Conservation (phyloP, 2,888 invertebrate genomes). For the Pycnomerus fuliginosus region DNA sequence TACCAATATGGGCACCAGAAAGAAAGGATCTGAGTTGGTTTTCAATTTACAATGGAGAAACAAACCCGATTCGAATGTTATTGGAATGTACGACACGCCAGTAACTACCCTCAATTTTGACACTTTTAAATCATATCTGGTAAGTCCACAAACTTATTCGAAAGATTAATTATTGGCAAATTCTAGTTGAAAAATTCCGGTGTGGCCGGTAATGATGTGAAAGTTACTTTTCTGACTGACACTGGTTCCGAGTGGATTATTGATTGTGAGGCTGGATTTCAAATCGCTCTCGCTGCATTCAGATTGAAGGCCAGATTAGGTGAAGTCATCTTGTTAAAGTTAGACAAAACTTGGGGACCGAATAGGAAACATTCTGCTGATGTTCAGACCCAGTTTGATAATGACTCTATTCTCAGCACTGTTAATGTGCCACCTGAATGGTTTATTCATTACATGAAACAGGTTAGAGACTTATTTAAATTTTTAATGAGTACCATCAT, state of each 20-base stretch:
- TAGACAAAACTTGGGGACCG: constrained; percentile 38
- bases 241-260: constrained; percentile 47
- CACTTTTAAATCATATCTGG: constrained; percentile 53
- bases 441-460: constrained; percentile 36
- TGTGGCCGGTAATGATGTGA: constrained; percentile 47
- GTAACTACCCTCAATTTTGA: constrained; percentile 51
- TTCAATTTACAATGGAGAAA: constrained; percentile 52
- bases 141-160: constrained; percentile 33
- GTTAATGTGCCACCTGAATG: constrained; percentile 37
- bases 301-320: constrained; percentile 47
- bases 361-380: constrained; percentile 32
- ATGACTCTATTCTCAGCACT: constrained; percentile 23
- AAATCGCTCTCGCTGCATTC: constrained; percentile 50
- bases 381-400: constrained; percentile 40
- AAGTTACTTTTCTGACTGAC: constrained; percentile 52
- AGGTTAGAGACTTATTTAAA: constrained; percentile 26
- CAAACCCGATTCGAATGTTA: constrained; percentile 45
- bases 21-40: constrained; percentile 48
- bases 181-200: constrained; percentile 52
- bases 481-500: not conserved
- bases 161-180: not conserved
- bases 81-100: constrained; percentile 53
- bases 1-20: constrained; percentile 28
- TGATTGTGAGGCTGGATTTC: constrained; percentile 51
- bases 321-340: constrained; percentile 46